Base-by-base conservation (phyloP, 2,113 vertebrate genomes). In the human region DNA sequence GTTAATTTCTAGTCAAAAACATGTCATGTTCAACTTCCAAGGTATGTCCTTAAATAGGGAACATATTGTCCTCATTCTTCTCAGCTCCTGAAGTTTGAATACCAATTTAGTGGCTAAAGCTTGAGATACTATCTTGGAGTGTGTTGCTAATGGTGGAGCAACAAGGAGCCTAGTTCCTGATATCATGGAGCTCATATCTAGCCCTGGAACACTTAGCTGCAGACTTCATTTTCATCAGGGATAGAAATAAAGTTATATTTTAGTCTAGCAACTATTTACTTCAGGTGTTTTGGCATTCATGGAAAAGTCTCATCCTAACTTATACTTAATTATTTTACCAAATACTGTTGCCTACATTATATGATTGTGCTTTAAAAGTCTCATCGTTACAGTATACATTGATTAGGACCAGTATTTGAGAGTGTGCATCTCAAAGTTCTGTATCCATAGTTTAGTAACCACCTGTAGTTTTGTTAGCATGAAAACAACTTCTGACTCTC, bases 1-100 rank as follows among this genome's bases (percentile, higher is more conserved):
- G 48, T 79, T 79, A 61, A 87, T 83, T 87, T 87, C 23, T 90
- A 10, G 70, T n/a, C 75, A 95, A 91, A 89, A 75, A 64, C 50
- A 78, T 50, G 5, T n/a, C 79, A 55, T 35, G 6, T 75, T 50
- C 66, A 68, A 80, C 61, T 94, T 90, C n/a, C 6, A 88, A 43
- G 12, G 25, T 79, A 57, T 84, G 48, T 87, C 2, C 61, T 90
- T 72, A 66, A 43, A 30, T 16, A 84, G 32, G n/a, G 32, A 92
- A 6, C 30, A 43, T 75, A 0, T 59, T 88, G 48, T 78, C 38
- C 0, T 92, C 61, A 4, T 87, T 13, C 55, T 57, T 90, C 10
- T 59, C 43, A 82, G n/a, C 57, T 75, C 45, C 82, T 66, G 11
- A 85, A 91, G 12, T 95, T 66, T 73, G 35, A 50, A 20, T 86